A percentile compares a stretch with the other conserved stretches of the same genome.
Conservation (phyloP, 2,888 invertebrate genomes). For the Xiphydria camelus region DNA sequence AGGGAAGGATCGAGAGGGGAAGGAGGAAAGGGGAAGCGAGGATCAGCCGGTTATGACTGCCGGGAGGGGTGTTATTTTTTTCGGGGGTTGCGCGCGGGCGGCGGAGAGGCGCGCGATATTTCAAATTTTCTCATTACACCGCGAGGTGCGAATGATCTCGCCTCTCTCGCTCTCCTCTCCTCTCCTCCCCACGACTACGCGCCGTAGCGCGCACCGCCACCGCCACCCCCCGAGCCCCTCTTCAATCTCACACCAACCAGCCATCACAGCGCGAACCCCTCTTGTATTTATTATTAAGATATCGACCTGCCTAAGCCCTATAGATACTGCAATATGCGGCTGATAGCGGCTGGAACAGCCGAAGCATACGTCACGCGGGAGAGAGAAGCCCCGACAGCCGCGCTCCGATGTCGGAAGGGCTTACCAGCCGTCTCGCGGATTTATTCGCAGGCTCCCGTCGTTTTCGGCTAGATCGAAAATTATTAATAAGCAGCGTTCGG, state of each 20-base stretch:
- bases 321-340: slow-evolving; percentile 40
- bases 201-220: slow-evolving; percentile 28
- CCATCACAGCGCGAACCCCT: slow-evolving; percentile 51
- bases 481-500: slow-evolving; percentile 26
- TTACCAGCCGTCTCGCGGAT: too few species aligned
- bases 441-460: too few species aligned
- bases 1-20: slow-evolving; percentile 19
- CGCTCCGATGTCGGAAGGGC: too few species aligned
- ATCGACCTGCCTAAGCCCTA: slow-evolving; percentile 52
- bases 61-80: slow-evolving; percentile 42
- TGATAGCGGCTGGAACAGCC: slow-evolving; percentile 11
- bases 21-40: slow-evolving; percentile 29
- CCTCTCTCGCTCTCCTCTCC: slow-evolving; percentile 24
- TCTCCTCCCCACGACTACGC: slow-evolving; percentile 11
- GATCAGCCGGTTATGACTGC: slow-evolving; percentile 52
- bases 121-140: slow-evolving; percentile 58
- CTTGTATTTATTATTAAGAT: slow-evolving; percentile 58
- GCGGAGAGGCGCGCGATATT: slow-evolving; percentile 50
- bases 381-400: too few species aligned
- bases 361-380: not conserved
- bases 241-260: slow-evolving; percentile 54
- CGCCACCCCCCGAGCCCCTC: slow-evolving; percentile 39
- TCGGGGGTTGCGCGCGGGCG: slow-evolving; percentile 9
- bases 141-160: slow-evolving; percentile 55
- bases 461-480: slow-evolving; percentile 26